Base-by-base conservation (phyloP, 2,888 invertebrate species). In the Diarsia brunnea region DNA sequence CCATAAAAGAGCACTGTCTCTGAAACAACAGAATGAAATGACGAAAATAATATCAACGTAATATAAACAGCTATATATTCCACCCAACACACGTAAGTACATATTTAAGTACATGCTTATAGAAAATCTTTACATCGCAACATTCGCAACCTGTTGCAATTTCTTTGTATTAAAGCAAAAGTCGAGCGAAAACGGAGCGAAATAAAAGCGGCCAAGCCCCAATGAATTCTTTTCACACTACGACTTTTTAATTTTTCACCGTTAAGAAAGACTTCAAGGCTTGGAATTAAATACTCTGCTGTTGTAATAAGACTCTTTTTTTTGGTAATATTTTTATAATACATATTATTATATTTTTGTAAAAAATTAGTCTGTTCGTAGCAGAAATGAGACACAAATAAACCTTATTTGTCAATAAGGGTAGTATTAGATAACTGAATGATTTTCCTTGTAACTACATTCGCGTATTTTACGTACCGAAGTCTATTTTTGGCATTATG, bases 111-210 rank as follows among this genome's bases (percentile, higher is more conserved):
- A 73, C 65, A 77, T 65, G 51, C 73, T 78, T 75, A 43, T 66
- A 75, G 69, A 77, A 75, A 74, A 85, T 82, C 71, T 81, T 82
- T 73, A 83, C 74, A 73, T 79, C 45, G 45, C 77, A 72, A 85
- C 85, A 87, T 85, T 79, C 49, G 49, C 77, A 73, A 85, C 85
- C 85, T 85, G 85, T 85, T 85, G 85, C 87, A 64, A 71, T 19
- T 24, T 51, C 67, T 86, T 81, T 84, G 69, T 82, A 38, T 38
- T 38, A 14, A 19, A 75, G n/a, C 63, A 51, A 84, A 78, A 67
- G 61, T 58, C 67, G 65, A 82, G 61, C 64, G 24, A 82, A 71
- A 64, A 60, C 63, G 61, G 55, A 65, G 64, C 53, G 68, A 73
- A 85, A 85, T 86, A 69, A 82, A 70, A 82, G 69, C 77, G 63